Evolutionary conservation across 53 echinoderm and acorn worm species (phyloP).

Genomic region (Mesocentrotus franciscanus): DNA sequence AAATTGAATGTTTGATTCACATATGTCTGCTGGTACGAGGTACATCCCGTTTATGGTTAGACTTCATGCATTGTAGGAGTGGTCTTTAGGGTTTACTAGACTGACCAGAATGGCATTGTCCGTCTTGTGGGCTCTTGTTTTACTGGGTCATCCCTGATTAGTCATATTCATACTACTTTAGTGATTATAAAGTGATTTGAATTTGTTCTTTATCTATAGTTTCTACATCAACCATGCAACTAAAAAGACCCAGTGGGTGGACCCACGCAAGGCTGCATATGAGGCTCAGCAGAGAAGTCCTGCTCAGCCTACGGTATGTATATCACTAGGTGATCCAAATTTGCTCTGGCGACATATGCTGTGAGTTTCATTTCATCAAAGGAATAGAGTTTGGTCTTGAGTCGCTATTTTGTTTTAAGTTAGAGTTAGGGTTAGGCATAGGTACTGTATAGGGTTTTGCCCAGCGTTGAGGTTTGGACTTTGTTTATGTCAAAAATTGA

Average conservation of each 20-base stretch:
- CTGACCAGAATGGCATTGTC: no score
- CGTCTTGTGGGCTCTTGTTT: no score
- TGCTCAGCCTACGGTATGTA: slow-evolving; percentile 25
- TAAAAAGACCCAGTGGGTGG: slow-evolving; percentile 77
- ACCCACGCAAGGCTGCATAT: slow-evolving; percentile 77
- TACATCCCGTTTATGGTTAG: no score
- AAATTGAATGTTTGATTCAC: no score
- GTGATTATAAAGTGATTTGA: neutral
- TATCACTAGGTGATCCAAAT: neutral
- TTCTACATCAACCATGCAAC: slow-evolving; percentile 82
- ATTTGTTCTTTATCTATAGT: slow-evolving; percentile 56
- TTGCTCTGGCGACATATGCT: neutral
- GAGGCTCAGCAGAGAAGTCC: slow-evolving; percentile 50
- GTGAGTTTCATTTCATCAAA: no score
- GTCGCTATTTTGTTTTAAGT: neutral
- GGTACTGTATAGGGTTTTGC: neutral
- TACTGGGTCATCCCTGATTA: neutral
- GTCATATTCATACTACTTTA: neutral
- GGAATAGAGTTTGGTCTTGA: neutral
- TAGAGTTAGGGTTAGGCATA: neutral
- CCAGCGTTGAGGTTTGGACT: neutral
- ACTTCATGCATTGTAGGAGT: no score
- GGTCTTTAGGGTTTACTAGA: no score
- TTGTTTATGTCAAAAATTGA: neutral
- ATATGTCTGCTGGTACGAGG: no score